Base-by-base conservation (phyloP, 1,140 invertebrate genomes). In the Drosophila nigromelanica region DNA sequence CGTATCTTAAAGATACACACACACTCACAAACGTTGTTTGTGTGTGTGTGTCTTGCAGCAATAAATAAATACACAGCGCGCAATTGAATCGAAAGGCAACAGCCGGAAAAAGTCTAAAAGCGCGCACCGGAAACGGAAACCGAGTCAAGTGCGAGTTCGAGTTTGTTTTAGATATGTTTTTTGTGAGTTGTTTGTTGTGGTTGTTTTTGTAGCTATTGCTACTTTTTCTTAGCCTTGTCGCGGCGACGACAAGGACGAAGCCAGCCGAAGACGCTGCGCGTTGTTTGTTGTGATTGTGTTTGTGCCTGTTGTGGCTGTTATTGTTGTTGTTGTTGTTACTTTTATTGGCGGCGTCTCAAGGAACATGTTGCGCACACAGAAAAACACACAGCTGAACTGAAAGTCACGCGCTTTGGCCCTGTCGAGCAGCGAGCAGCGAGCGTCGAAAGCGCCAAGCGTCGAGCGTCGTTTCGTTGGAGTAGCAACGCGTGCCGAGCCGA, bases 311-410 rank as follows among this genome's bases (percentile, higher is more conserved):
- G 21, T 14, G 30, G 64, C 11, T 43, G 64, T 30, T 68, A 58
- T 35, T 18, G 33, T 14, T 50, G 21, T 14, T 37, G 63, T n/a
- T 43, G 64, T 30, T 68, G 62, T 75, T 73, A 69, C 69, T 77
- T 68, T 74, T 77, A 73, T 74, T 78, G 68, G 58, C 64, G 80
- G 76, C 78, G 64, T 73, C 79, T 87, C 79, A 87, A 87, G 79
- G 62, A 89, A 89, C 83, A 89, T 89, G 83, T 89, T 89, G 83
- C 83, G 83, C 83, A 89, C 83, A 78, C 67, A 82, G 54, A 86
- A 89, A 86, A 83, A 89, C 60, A 87, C 83, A 78, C 79, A 45
- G 68, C 83, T 87, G 75, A 86, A 82, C 76, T 81, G 69, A 80
- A 74, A 63, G 69, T 66, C 60, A 73, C 73, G 60, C 62, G 67